phyloP scores from a whole-genome alignment of 1,140 invertebrate species.

The Anoplolepis gracilipes region DNA sequence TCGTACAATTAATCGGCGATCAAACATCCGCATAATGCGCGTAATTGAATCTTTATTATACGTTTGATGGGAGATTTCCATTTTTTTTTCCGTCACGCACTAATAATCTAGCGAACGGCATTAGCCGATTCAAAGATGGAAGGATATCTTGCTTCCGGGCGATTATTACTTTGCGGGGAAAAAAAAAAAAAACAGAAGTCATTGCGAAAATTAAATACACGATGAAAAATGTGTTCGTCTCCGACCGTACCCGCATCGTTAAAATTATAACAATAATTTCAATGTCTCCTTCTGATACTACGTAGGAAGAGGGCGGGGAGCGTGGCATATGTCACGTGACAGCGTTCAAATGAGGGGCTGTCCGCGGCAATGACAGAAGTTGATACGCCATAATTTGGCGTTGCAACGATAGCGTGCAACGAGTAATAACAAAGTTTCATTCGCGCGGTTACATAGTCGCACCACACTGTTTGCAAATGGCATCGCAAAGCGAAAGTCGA shows the following conservation, averaged over 20 bases:
- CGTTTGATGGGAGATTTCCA: conserved; percentile 5
- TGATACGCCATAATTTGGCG: conserved; percentile 62
- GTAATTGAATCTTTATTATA: conserved; percentile 13
- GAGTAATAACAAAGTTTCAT: conserved; percentile 36
- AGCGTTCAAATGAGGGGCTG: conserved; percentile 42
- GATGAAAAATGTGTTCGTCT: conserved; percentile 22
- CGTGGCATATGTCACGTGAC: conserved; percentile 59
- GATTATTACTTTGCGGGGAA: background rate
- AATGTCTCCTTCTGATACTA: background rate
- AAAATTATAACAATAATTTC: conserved; percentile 60
- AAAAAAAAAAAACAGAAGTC: background rate
- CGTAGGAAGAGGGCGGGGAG: conserved; percentile 42
- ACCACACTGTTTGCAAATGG: conserved; percentile 24
- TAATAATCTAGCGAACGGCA: conserved; percentile 14
- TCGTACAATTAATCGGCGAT: conserved; percentile 28
- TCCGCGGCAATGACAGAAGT: conserved; percentile 58
- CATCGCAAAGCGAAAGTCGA: conserved; percentile 36
- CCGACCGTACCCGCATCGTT: background rate
- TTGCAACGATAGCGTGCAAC: conserved; percentile 26
- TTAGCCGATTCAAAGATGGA: background rate
- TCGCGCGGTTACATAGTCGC: background rate
- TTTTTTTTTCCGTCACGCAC: conserved; percentile 34
- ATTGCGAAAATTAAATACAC: conserved; percentile 28
- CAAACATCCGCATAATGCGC: background rate
- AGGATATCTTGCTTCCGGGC: background rate